These are phyloP conservation scores for Perithous albicinctus DNA, from an alignment of 2,888 invertebrate genomes.

Conservation along the genomic window DNA sequence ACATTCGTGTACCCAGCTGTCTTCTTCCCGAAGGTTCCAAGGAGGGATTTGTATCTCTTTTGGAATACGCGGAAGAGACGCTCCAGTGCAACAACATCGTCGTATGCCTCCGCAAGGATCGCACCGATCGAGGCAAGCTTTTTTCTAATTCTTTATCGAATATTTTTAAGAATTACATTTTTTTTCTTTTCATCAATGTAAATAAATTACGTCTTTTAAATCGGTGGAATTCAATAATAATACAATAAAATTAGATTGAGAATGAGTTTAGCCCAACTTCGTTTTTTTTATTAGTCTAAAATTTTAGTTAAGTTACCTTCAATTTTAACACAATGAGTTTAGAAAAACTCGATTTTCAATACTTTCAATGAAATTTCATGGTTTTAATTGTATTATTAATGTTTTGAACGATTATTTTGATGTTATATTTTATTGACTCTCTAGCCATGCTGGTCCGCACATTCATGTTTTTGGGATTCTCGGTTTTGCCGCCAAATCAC, in stretches of 20 bases:
- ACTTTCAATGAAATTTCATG: not conserved
- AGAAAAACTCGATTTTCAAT: not conserved
- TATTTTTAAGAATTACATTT: too few relatives aligned
- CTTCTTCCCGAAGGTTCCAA: constrained; percentile 96
- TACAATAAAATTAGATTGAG: too few relatives aligned
- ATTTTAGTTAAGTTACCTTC: too few relatives aligned
- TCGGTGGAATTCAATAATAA: too few relatives aligned
- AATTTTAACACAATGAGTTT: not conserved
- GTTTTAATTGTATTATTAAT: not conserved
- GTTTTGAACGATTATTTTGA: not conserved
- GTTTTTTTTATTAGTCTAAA: too few relatives aligned
- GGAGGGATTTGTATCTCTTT: constrained; percentile 96
- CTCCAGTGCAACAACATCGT: constrained; percentile 93
- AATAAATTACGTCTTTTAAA: not conserved
- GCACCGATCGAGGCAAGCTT: constrained; percentile 90
- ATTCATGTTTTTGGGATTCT: constrained; percentile 99
- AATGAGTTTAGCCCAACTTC: too few relatives aligned
- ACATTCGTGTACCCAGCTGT: constrained; percentile 94
- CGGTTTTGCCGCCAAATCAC: constrained; percentile 93
- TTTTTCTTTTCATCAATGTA: too few relatives aligned
- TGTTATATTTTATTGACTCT: constrained; percentile 25
- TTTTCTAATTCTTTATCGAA: constrained; percentile 4
- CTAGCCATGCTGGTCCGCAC: constrained; percentile 94
- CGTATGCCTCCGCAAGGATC: constrained; percentile 93
- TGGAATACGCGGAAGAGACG: constrained; percentile 98